Base-by-base conservation (phyloP, 2,888 invertebrate genomes). In the Philopedon plagiatum region DNA sequence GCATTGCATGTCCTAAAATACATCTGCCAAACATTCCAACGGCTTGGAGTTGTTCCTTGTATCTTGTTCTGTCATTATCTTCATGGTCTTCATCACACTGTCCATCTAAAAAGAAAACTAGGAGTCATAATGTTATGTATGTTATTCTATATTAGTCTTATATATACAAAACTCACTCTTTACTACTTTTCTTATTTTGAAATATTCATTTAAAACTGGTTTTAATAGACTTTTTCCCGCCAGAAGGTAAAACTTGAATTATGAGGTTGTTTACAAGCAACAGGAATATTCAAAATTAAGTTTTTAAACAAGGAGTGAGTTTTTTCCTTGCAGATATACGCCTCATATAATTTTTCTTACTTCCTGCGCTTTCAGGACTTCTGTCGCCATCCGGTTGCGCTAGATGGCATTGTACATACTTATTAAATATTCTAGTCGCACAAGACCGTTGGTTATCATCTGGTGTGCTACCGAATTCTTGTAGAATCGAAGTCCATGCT, bases 321-420 rank as follows among this genome's bases (percentile, higher is more conserved):
- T n/a, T n/a, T n/a, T n/a, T n/a, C n/a, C n/a, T n/a, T n/a, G n/a
- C n/a, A n/a, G n/a, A n/a, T 15, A 44, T 7, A 15, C 9, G 44
- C 13, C 11, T 3, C 19, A 44, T 7, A 7, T 44, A 4, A 44
- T 15, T 44, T 15, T 9, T 49, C 41, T 86, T 85, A 18, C 83
- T 80, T 26, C 86, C 72, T 19, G 23, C 32, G 41, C 51, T 54
- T 54, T 61, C 69, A 5, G 44, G 44, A 15, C 46, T 69, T 76
- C 93, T 86, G 44, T 86, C 87, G 23, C 93, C 96, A 82, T 95
- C 93, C 0, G 96, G 96, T 0, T 94, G 91, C 5, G 93, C 91
- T 73, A 97, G 86, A 83, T 95, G 92, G 80, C 91, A 92, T 80
- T 92, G 91, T 51, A 96, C 85, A 82, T 94, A 96, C 1, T 91